Conservation (phyloP, 2,888 invertebrate species). For the Himalopsyche tibetana region DNA sequence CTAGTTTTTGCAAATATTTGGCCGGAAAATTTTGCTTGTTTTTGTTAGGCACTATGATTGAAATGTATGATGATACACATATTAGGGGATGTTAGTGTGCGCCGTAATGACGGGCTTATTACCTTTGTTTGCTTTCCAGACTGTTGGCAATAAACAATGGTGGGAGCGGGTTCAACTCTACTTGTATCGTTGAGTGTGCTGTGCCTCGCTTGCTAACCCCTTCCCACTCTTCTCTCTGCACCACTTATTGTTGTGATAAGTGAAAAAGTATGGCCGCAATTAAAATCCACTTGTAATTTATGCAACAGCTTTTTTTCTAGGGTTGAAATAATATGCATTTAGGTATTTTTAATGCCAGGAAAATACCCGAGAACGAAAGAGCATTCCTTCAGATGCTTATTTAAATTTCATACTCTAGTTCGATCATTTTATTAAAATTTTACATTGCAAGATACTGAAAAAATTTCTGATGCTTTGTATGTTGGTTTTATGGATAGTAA, state of each 20-base stretch:
- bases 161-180: conserved; percentile 41
- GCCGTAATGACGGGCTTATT: conserved; percentile 58
- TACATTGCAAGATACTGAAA: too few relatives aligned
- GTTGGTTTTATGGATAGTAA: too few relatives aligned
- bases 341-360: background rate
- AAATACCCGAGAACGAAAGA: background rate
- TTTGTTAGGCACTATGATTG: conserved; percentile 31
- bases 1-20: background rate
- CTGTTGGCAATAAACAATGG: conserved; percentile 61
- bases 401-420: too few relatives aligned
- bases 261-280: conserved; percentile 61
- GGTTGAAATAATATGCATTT: conserved; percentile 15
- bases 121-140: conserved; percentile 61
- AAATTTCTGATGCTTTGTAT: too few relatives aligned
- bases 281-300: conserved; percentile 59
- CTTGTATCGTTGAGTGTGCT: conserved; percentile 11
- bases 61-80: conserved; percentile 27
- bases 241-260: conserved; percentile 57
- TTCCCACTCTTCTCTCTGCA: conserved; percentile 31
- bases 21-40: background rate
- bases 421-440: too few relatives aligned
- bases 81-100: conserved; percentile 37
- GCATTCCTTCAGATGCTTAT: background rate
- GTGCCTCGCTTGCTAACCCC: conserved; percentile 17
- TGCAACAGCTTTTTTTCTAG: conserved; percentile 43